Base-by-base conservation (phyloP, 2,888 invertebrate species). In the Isoperla grammatica region DNA sequence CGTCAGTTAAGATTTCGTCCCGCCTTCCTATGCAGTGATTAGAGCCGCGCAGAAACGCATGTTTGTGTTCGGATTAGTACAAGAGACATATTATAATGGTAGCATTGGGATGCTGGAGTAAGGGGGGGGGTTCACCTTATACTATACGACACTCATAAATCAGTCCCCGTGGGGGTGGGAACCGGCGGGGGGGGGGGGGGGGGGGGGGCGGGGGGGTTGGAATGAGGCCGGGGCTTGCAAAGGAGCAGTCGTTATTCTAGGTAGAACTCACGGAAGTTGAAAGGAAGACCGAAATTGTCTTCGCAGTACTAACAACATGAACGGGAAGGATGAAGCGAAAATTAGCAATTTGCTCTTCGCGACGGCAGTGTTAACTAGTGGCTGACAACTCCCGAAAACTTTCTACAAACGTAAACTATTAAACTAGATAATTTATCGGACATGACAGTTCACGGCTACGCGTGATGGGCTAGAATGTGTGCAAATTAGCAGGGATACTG, bases 211-310 rank as follows among this genome's bases (percentile, higher is more conserved):
- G 48, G 20, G 23, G 23, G 48, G 48, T 19, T n/a, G 48, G 48
- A 15, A 29, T 9, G 49, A 23, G 29, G 29, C 29, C 29, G 29
- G 29, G 29, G 29, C 8, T 29, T 49, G 49, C 29, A 49, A 49
- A 49, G 49, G 49, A 49, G 49, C 49, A 49, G 49, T 49, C 49
- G 35, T 49, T 49, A 49, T 49, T 49, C 29, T 49, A 49, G 49
- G 49, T 29, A 29, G 29, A 49, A 49, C 46, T 20, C 17, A 46
- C 49, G 49, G 49, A 49, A 49, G 49, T 49, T 29, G 49, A 29
- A 49, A 29, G 49, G 49, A 49, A 49, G 29, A 29, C 49, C 22
- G 49, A 49, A 48, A 49, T 49, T 49, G 49, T 49, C 49, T 49
- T 49, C n/a, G n/a, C 4, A 29, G 29, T 49, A 49, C 29, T 22